Conservation (phyloP, 2,797 vertebrate species). For the Spatula clypeata region DNA sequence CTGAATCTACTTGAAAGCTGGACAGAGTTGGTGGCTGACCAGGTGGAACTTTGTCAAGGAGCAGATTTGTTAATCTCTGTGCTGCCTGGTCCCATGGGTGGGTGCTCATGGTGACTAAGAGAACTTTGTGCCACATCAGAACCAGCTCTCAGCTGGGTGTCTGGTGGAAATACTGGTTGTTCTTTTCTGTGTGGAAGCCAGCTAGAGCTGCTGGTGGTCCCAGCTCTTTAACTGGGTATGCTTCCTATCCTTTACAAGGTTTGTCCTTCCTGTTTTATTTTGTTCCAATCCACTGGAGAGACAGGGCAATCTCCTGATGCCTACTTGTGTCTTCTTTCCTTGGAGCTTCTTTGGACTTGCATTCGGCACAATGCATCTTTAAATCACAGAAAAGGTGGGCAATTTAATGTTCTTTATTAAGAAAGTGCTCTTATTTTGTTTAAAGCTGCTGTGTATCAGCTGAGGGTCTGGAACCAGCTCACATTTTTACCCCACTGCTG, state of each 20-base stretch:
- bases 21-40: neutral
- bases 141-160: neutral
- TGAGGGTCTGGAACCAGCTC: neutral
- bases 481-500: neutral
- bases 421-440: neutral
- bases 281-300: neutral
- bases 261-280: neutral
- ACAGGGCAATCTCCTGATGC: neutral
- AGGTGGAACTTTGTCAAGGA: neutral
- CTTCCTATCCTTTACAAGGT: neutral
- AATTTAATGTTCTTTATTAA: neutral
- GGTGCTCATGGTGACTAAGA: neutral
- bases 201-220: neutral
- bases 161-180: neutral
- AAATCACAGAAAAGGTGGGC: rapidly evolving
- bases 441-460: neutral
- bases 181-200: neutral
- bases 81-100: neutral
- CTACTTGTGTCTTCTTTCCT: neutral
- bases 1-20: neutral
- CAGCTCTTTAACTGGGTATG: neutral
- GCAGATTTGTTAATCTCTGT: neutral
- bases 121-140: neutral
- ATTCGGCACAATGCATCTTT: neutral
- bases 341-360: neutral